These are phyloP conservation scores for Pseudotriccus pelzelni DNA, from an alignment of 2,797 vertebrate genomes.

Conservation along the genomic window DNA sequence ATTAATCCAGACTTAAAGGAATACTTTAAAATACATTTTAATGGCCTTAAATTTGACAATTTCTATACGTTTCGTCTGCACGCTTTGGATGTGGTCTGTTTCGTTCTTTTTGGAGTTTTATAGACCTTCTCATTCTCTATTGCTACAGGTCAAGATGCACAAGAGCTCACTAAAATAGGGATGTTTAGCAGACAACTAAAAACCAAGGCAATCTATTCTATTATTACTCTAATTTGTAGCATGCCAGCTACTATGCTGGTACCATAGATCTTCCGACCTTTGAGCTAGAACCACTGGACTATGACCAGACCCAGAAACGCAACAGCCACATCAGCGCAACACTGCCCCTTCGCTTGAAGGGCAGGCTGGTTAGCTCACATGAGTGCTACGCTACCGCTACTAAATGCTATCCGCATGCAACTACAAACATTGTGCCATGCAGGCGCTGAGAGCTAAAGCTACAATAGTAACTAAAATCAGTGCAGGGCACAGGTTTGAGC, in stretches of 20 bases:
- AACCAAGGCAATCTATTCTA: neutral
- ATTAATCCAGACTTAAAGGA: neutral
- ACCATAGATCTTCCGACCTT: neutral
- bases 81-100: neutral
- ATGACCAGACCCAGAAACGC: neutral
- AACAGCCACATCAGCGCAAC: neutral
- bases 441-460: neutral
- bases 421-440: neutral
- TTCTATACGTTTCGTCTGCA: neutral
- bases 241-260: neutral
- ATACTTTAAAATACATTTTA: neutral
- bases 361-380: neutral
- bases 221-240: neutral
- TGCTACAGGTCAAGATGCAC: neutral
- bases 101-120: neutral
- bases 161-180: neutral
- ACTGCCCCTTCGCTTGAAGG: rapidly evolving
- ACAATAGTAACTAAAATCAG: neutral
- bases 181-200: neutral
- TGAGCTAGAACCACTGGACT: neutral
- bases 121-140: neutral
- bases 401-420: neutral
- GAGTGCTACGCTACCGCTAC: rapidly evolving
- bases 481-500: neutral
- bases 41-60: neutral